Evolutionary conservation across 2,797 vertebrate genomes (phyloP), one percentile per base, ranked within the genome.

Genomic region (Pseudochirops corinnae): DNA sequence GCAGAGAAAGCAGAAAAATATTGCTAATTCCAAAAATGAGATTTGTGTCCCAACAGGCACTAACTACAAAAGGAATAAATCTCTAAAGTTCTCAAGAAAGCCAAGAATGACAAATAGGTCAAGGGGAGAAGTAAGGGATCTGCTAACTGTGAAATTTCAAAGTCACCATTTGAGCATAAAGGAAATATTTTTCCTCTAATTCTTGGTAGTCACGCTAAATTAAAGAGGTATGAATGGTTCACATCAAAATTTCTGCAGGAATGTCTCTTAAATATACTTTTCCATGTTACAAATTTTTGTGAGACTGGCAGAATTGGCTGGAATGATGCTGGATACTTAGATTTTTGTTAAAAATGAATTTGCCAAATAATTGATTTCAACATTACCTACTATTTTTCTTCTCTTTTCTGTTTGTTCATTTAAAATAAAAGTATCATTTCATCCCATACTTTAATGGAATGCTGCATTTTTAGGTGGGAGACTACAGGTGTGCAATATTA

Each of bases 171-270:
- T 96, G 92, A 90, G 55, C 55, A 58, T 92, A 91, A 50, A 93
- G 92, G 92, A 94, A 92, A 46, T 12, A 91, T 82, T 90, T 95
- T 55, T 56, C 95, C 52, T 62, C 96, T 94, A 91, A 96, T 92
- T 46, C 67, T 33, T 74, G 87, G 33, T 53, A 92, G 92, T 16
- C 67, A 90, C 39, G 50, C 6, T 92, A 92, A 53, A 95, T 39
- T 95, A 93, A 95, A 90, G 57, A 93, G n/a, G 55, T 53, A 93
- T 74, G 92, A 95, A 94, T 96, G 5, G 58, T 62, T 97, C 94
- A 55, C 28, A 91, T 13, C 60, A 94, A 92, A 95, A 82, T 28
- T 94, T 97, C 93, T 94, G 21, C 57, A 96, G 94, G 52, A 93
- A 92, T 93, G 50, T 92, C 91, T 93, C 90, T 95, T 60, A 92